Evolutionary conservation across 92 coral and sea anemone species (phyloP).

Genomic region (Porites divaricata): DNA sequence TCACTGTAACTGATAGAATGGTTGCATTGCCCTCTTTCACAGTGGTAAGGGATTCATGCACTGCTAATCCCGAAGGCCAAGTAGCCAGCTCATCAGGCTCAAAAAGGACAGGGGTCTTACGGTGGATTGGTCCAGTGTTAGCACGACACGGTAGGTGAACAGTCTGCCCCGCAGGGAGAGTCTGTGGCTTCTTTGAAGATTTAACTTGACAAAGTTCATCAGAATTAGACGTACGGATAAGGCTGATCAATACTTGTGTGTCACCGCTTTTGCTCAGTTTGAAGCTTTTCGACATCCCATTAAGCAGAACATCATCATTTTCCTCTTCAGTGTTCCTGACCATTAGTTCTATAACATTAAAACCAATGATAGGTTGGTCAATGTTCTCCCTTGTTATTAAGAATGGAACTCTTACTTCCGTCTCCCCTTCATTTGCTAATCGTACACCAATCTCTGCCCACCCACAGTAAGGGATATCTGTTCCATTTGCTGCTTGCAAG

Average conservation of each 20-base stretch:
- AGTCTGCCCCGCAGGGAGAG: conserved; percentile 7
- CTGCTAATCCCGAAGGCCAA: conserved; percentile 49
- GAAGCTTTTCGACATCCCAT: conserved; percentile 48
- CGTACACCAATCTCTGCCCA: conserved; percentile 68
- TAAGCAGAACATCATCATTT: conserved; percentile 36
- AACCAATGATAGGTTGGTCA: conserved; percentile 76
- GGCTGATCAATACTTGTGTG: conserved; percentile 2
- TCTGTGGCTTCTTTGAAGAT: conserved; percentile 18
- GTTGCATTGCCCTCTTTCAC: conserved; percentile 47
- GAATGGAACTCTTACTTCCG: conserved; percentile 66
- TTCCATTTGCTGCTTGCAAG: conserved; percentile 80
- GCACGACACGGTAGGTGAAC: neutral
- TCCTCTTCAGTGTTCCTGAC: conserved; percentile 38
- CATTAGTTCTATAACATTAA: conserved; percentile 73
- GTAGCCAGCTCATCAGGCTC: conserved; percentile 43
- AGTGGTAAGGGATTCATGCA: conserved; percentile 27
- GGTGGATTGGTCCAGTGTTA: conserved; percentile 1
- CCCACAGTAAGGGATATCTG: conserved; percentile 69
- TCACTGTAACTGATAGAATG: conserved; percentile 30
- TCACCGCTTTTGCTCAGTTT: too few relatives aligned
- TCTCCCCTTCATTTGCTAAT: conserved; percentile 41
- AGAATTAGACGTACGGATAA: conserved; percentile 12
- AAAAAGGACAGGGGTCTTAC: conserved; percentile 23
- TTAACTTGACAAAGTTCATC: conserved; percentile 22
- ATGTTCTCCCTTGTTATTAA: conserved; percentile 65